These are phyloP conservation scores for Orthochromis malagaraziensis DNA, from an alignment of 2,113 vertebrate species.

Conservation along the genomic window DNA sequence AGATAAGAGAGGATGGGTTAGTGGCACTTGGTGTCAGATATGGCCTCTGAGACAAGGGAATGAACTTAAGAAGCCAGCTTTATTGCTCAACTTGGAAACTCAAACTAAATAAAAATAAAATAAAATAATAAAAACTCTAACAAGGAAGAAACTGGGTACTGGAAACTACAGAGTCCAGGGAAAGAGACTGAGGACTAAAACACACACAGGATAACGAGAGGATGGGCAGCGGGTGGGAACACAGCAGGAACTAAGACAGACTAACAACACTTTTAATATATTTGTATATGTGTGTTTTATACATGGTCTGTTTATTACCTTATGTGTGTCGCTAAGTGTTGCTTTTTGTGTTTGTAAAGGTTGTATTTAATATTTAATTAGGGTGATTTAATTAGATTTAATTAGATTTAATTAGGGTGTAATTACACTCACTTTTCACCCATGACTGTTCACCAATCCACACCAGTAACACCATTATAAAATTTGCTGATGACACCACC, in stretches of 20 bases:
- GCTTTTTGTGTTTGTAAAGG: background rate
- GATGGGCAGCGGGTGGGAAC: background rate
- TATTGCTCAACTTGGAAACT: background rate
- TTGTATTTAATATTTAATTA: background rate
- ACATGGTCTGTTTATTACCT: background rate
- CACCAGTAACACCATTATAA: background rate
- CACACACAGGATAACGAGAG: background rate
- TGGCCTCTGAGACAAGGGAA: background rate
- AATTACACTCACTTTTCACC: background rate
- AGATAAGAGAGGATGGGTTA: background rate
- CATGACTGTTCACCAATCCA: background rate
- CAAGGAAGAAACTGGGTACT: background rate
- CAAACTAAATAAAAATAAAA: background rate
- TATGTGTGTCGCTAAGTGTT: background rate
- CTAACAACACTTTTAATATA: background rate
- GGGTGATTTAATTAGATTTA: background rate
- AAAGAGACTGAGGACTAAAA: background rate
- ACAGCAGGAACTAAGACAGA: background rate
- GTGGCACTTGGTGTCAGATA: background rate
- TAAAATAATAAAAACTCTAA: background rate
- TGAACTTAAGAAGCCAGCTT: background rate
- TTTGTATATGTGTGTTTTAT: background rate
- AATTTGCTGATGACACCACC: background rate
- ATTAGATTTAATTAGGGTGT: accelerated
- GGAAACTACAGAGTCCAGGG: background rate